Percentiles rank a stretch among this genome's conserved stretches.
Evolutionary conservation across 2,113 vertebrate species (phyloP).

Genomic region (Morphnarchus princeps): DNA sequence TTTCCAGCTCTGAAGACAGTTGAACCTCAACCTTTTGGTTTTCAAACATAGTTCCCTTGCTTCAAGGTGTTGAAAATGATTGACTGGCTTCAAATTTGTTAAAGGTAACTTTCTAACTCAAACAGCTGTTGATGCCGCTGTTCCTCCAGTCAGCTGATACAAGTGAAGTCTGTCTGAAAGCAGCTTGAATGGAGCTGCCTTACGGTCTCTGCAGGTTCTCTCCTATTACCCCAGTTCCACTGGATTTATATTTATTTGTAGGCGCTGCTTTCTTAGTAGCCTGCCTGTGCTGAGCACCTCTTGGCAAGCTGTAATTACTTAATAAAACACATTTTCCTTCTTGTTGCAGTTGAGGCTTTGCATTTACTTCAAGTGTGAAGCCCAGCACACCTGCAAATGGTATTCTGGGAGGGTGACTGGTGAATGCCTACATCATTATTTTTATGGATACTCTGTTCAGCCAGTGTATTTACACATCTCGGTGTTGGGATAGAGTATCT

Average conservation of each 20-base stretch:
- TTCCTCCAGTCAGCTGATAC: neutral
- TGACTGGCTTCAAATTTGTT: neutral
- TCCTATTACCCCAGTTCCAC: neutral
- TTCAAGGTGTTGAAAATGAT: neutral
- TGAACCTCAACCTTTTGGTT: neutral
- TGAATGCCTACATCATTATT: neutral
- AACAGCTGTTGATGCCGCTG: neutral
- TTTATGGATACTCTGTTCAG: neutral
- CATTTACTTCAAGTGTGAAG: neutral
- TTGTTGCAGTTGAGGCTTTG: neutral
- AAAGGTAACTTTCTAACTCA: neutral
- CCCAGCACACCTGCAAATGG: neutral
- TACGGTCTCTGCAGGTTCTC: neutral
- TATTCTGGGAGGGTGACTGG: neutral
- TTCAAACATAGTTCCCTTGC: neutral
- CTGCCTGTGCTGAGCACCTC: neutral
- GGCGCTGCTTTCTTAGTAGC: neutral
- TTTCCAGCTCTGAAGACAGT: neutral
- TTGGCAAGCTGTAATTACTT: neutral
- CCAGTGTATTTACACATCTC: neutral
- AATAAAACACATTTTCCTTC: neutral
- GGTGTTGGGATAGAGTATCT: neutral
- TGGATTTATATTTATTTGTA: neutral
- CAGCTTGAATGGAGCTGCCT: neutral
- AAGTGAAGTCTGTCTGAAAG: neutral